Evolutionary conservation across 2,113 vertebrate genomes (phyloP).

Genomic region (Chloropsis hardwickii): DNA sequence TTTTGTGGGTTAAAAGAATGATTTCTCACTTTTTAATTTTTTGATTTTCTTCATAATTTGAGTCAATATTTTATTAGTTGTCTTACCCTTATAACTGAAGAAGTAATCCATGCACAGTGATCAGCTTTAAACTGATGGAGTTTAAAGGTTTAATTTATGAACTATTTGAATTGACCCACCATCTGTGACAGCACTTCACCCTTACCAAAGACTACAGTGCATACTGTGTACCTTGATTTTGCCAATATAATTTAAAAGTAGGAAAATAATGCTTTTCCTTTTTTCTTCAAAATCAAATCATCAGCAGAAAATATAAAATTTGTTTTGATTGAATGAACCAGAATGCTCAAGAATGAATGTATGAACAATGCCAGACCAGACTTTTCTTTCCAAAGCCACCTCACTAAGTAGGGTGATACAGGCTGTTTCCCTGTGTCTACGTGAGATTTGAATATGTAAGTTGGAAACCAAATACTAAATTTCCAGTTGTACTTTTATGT

Average conservation of each 20-base stretch:
- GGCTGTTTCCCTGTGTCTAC: neutral
- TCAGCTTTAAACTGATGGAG: neutral
- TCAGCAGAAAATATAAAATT: neutral
- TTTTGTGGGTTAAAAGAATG: neutral
- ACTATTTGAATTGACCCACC: neutral
- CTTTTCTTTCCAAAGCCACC: neutral
- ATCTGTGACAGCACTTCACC: neutral
- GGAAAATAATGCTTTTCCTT: neutral
- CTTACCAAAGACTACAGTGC: neutral
- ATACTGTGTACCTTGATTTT: neutral
- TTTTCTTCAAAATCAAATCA: neutral
- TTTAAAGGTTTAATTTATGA: neutral
- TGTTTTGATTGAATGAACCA: neutral
- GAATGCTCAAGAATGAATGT: neutral
- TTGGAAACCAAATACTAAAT: neutral
- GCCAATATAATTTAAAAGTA: neutral
- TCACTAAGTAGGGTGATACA: neutral
- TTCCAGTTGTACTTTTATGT: neutral
- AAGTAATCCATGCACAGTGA: neutral
- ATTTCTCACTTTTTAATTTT: neutral
- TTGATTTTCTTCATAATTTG: neutral
- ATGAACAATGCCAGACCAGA: neutral
- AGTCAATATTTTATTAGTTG: neutral
- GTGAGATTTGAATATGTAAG: rapidly evolving
- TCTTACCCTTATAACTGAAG: neutral